Evolutionary conservation across 2,888 invertebrate species (phyloP).

Genomic region (Tigriopus californicus): DNA sequence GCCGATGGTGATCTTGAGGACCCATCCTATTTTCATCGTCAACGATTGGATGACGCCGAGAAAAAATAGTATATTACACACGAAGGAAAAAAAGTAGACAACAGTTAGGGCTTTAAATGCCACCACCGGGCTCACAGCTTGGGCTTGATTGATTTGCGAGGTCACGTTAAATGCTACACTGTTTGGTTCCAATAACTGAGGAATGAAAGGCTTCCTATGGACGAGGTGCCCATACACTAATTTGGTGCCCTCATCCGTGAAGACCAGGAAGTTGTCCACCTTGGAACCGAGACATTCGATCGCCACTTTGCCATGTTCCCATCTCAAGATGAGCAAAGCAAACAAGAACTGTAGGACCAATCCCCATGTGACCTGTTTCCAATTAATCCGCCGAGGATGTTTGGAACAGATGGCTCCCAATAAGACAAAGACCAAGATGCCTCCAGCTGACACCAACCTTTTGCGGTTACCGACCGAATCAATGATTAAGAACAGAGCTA

Average conservation of each 20-base stretch:
- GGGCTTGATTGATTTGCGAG: background rate
- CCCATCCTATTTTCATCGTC: constrained; percentile 55
- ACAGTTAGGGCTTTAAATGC: background rate
- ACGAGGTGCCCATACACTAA: constrained; percentile 54
- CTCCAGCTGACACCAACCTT: constrained; percentile 47
- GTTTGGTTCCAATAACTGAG: constrained; percentile 33
- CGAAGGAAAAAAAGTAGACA: constrained; percentile 36
- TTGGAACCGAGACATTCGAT: constrained; percentile 46
- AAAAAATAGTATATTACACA: constrained; percentile 72
- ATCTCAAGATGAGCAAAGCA: constrained; percentile 64
- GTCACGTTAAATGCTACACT: background rate
- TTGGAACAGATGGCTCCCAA: constrained; percentile 44
- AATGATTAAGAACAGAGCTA: background rate
- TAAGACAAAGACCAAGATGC: constrained; percentile 41
- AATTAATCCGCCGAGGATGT: constrained; percentile 34
- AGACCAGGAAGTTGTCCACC: constrained; percentile 55
- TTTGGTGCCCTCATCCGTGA: constrained; percentile 53
- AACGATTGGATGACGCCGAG: constrained; percentile 71
- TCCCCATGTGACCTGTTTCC: constrained; percentile 50
- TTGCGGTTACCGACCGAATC: constrained; percentile 32
- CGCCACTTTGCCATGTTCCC: constrained; percentile 53
- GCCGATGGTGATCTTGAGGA: constrained; percentile 48
- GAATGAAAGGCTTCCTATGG: constrained; percentile 21
- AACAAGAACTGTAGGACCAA: constrained; percentile 62
- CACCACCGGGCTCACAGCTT: constrained; percentile 1